Base-by-base conservation (phyloP, 2,888 invertebrate genomes). In the Seira ritae region DNA sequence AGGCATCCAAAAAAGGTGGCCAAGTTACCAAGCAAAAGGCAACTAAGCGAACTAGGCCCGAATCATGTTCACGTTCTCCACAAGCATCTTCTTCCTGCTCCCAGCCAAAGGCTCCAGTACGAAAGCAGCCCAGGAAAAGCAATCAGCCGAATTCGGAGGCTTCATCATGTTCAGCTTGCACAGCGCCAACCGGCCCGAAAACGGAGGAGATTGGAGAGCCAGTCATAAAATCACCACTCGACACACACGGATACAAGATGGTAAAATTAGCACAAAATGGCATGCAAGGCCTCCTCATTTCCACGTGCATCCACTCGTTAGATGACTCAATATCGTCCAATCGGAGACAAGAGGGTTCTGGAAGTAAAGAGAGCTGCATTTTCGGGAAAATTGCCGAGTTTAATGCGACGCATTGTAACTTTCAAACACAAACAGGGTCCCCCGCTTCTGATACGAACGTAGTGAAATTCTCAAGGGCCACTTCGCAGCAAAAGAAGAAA, bases 201-300 rank as follows among this genome's bases (percentile, higher is more conserved):
- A n/a, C n/a, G n/a, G n/a, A n/a, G n/a, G n/a, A n/a, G n/a, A n/a
- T n/a, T n/a, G n/a, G n/a, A n/a, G n/a, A n/a, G n/a, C 60, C 60
- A 15, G 55, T 83, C 0, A 70, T 74, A 1, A 77, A 83, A 19
- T 83, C 83, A 0, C 83, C 83, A 31, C 22, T 83, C 17, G 83
- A 83, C 50, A 68, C 73, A 0, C 67, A 83, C 31, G 74, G 72
- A 0, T 83, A 83, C 12, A 73, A 78, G 17, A 23, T 74, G 0
- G 69, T 74, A 15, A 20, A 17, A 24, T 17, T 69, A 15, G 15
- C 62, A 0, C 15, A 60, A 0, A 83, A 68, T 19, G 73, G 74
- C 6, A 0, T 83, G 10, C 12, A 65, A 22, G 77, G 76, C 2
- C 22, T 83, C 1, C 73, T 83, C 1, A 62, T 83, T 12, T 83